phyloP scores from a whole-genome alignment of 2,113 vertebrate genomes.

The Vanacampus margaritifer region DNA sequence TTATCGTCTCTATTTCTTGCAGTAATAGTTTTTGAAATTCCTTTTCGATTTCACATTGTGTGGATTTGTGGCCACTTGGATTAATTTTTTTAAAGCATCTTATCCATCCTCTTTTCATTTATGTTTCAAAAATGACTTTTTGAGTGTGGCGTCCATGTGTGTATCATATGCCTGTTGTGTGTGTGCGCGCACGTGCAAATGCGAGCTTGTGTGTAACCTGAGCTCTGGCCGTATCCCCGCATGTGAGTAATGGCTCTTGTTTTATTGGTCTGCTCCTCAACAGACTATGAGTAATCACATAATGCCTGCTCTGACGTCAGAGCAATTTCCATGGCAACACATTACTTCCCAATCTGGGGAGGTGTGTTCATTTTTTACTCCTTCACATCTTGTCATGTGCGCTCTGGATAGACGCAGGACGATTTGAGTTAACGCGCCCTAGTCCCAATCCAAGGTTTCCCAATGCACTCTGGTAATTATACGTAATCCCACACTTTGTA shows the following conservation, averaged over 20 bases:
- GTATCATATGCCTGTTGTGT: slow-evolving; percentile 28
- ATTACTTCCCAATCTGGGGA: slow-evolving; percentile 63
- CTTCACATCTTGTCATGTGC: slow-evolving; percentile 46
- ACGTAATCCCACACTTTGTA: slow-evolving; percentile 19
- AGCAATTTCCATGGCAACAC: slow-evolving; percentile 64
- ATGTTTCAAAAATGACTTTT: neutral
- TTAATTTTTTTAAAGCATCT: neutral
- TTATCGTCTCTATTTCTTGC: neutral
- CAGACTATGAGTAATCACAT: slow-evolving; percentile 75
- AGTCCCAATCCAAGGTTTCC: slow-evolving; percentile 41
- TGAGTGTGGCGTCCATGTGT: slow-evolving; percentile 6
- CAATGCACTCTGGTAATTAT: slow-evolving; percentile 23
- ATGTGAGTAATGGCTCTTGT: slow-evolving; percentile 72
- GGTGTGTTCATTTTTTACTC: slow-evolving; percentile 44
- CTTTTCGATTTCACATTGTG: neutral
- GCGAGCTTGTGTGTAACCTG: slow-evolving; percentile 57
- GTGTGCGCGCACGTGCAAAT: slow-evolving; percentile 20
- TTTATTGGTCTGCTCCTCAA: slow-evolving; percentile 72
- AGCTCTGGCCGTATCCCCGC: slow-evolving; percentile 56
- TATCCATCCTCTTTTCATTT: neutral
- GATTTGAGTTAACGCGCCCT: slow-evolving; percentile 34
- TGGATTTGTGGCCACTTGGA: neutral
- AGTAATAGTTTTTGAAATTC: neutral
- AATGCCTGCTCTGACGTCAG: slow-evolving; percentile 73
- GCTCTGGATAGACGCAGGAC: slow-evolving; percentile 48